phyloP scores from a whole-genome alignment of 2,797 vertebrate species.

The Tauraco hartlaubi region DNA sequence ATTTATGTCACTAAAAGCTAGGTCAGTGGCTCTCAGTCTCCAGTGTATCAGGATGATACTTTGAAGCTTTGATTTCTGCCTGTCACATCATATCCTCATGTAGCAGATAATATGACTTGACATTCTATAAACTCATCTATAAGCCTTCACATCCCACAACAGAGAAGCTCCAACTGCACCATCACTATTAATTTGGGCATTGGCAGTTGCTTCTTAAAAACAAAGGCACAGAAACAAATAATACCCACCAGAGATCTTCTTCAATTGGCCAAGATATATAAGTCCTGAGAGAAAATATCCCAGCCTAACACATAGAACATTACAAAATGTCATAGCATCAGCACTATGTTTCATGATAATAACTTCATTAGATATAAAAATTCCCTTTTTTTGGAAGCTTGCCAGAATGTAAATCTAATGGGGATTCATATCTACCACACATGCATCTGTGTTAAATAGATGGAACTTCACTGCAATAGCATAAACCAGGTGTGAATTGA shows the following conservation, averaged over 20 bases:
- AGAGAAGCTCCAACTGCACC: neutral
- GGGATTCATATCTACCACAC: neutral
- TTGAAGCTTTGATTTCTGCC: conserved; percentile 50
- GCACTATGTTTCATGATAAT: neutral
- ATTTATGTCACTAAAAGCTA: conserved; percentile 25
- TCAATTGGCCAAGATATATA: neutral
- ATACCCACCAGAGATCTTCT: neutral
- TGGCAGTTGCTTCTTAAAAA: neutral
- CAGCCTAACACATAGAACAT: neutral
- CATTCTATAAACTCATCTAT: conserved; percentile 38
- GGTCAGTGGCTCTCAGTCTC: neutral
- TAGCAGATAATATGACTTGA: conserved; percentile 55
- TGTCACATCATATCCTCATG: neutral
- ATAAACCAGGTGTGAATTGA: neutral
- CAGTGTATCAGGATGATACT: neutral
- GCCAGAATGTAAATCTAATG: neutral
- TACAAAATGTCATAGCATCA: neutral
- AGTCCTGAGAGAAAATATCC: neutral
- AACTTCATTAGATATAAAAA: neutral
- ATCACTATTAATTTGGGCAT: neutral
- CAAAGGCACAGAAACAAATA: neutral
- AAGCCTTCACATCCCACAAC: neutral
- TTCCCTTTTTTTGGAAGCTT: neutral
- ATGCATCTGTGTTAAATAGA: neutral
- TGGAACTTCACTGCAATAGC: neutral